Percentiles rank a stretch among this genome's conserved stretches.
phyloP scores from a whole-genome alignment of 1,140 invertebrate genomes.

The Caerostris extrusa region DNA sequence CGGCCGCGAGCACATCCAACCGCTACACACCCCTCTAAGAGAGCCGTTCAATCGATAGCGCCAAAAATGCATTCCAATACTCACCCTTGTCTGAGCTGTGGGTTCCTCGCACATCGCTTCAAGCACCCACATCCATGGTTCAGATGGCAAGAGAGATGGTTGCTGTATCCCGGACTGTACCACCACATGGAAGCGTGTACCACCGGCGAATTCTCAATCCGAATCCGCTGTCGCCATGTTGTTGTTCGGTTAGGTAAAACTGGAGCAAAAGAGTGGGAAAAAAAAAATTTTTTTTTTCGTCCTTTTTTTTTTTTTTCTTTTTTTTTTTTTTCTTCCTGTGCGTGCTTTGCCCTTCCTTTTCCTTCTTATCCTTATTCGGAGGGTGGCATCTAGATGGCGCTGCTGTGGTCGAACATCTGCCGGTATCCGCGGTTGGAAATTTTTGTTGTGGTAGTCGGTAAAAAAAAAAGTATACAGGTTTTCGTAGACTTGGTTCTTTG shows the following conservation, averaged over 20 bases:
- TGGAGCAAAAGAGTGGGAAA: too few species aligned
- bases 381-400: slow-evolving; percentile 35
- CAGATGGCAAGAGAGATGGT: background rate
- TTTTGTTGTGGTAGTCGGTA: background rate
- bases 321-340: background rate
- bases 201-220: background rate
- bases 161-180: slow-evolving; percentile 24
- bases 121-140: slow-evolving; percentile 42
- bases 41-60: slow-evolving; percentile 9
- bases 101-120: slow-evolving; percentile 54
- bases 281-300: background rate
- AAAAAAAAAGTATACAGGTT: slow-evolving; percentile 16
- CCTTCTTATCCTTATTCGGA: background rate
- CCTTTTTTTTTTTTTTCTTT: background rate
- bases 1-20: background rate
- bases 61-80: slow-evolving; percentile 17
- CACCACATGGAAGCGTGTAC: slow-evolving; percentile 40
- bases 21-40: background rate
- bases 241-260: background rate
- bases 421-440: slow-evolving; percentile 12
- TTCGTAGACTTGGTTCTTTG: background rate
- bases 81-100: slow-evolving; percentile 30
- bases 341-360: background rate
- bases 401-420: slow-evolving; percentile 16
- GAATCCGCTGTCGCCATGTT: slow-evolving; percentile 35